phyloP scores from a whole-genome alignment of 2,888 invertebrate species.

The Torymus auratus region DNA sequence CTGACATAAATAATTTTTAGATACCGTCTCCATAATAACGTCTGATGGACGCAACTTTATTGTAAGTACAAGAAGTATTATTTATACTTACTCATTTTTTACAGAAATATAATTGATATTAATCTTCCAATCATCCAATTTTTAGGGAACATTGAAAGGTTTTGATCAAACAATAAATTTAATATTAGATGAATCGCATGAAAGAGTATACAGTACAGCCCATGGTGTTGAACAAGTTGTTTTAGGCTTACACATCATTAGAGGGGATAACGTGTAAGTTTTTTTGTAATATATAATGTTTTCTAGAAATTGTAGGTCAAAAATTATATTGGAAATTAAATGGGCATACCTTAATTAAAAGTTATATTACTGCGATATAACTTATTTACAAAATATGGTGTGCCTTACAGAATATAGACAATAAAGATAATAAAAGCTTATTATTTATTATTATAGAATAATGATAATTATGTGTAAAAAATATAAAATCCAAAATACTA shows the following conservation, averaged over 20 bases:
- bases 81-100: slow-evolving; percentile 20
- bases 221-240: slow-evolving; percentile 97
- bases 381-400: no score
- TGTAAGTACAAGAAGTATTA: slow-evolving; percentile 77
- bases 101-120: slow-evolving; percentile 40
- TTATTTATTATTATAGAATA: no score
- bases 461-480: no score
- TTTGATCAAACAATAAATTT: slow-evolving; percentile 99
- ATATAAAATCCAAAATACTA: no score
- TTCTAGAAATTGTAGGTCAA: no score
- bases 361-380: no score
- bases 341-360: no score
- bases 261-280: slow-evolving; percentile 97
- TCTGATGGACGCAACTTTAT: slow-evolving; percentile 97
- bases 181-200: slow-evolving; percentile 98
- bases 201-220: slow-evolving; percentile 96
- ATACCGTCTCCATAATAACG: slow-evolving; percentile 96
- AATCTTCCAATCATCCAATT: slow-evolving; percentile 39
- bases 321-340: no score
- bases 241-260: slow-evolving; percentile 96
- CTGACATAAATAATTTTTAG: slow-evolving; percentile 71
- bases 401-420: no score
- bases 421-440: no score
- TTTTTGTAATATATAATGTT: slow-evolving; percentile 13
- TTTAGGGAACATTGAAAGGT: slow-evolving; percentile 95